Conservation (phyloP, 2,797 vertebrate genomes). For the Catamblyrhynchus diadema region DNA sequence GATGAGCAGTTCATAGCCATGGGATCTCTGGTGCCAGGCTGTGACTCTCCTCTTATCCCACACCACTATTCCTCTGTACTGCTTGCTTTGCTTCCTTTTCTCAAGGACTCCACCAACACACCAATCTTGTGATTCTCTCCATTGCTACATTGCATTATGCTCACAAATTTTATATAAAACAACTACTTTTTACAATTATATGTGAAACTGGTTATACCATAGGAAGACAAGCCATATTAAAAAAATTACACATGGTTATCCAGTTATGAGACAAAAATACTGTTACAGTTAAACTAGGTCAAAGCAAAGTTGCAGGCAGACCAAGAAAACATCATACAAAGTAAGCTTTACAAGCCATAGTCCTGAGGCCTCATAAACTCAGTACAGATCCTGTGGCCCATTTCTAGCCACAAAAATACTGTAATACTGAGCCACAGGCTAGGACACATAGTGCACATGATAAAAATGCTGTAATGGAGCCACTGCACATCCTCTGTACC, state of each 20-base stretch:
- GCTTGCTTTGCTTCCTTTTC: background rate
- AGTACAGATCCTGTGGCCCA: background rate
- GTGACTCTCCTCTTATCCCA: background rate
- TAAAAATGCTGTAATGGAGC: background rate
- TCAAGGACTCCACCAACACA: background rate
- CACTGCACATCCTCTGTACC: background rate
- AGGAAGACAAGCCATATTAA: background rate
- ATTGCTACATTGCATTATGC: background rate
- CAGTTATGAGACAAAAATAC: background rate
- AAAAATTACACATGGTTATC: background rate
- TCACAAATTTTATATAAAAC: background rate
- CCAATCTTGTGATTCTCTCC: background rate
- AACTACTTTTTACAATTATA: background rate
- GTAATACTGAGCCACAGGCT: background rate
- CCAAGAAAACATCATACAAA: background rate
- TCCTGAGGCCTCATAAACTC: background rate
- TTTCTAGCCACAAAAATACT: background rate
- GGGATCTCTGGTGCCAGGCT: background rate
- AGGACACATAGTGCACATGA: background rate
- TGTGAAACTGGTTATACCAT: background rate
- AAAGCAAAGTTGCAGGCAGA: background rate
- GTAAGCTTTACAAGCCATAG: background rate
- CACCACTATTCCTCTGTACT: background rate
- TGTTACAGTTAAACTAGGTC: background rate
- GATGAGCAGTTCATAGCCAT: background rate